These are phyloP conservation scores for Bubo scandiacus DNA, from an alignment of 2,113 vertebrate species.

Conservation along the genomic window DNA sequence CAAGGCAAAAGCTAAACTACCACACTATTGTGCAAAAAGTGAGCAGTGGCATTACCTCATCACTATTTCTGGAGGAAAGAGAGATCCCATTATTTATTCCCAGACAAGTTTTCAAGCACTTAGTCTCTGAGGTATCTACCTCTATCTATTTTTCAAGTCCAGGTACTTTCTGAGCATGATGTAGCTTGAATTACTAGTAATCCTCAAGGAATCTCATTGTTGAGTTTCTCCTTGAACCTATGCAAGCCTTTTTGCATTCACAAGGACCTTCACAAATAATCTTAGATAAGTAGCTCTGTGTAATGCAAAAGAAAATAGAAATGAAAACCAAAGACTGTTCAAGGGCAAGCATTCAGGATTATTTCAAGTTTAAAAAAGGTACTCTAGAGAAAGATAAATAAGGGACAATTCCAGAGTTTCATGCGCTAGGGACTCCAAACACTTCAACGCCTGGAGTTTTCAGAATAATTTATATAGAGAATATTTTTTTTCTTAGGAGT, in stretches of 20 bases:
- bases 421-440: neutral
- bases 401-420: neutral
- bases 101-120: neutral
- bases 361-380: neutral
- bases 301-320: neutral
- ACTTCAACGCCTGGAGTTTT: neutral
- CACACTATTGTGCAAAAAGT: neutral
- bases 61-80: neutral
- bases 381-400: neutral
- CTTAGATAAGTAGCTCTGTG: neutral
- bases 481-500: neutral
- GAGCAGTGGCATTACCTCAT: neutral
- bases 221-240: neutral
- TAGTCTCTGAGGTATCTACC: neutral
- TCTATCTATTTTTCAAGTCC: neutral
- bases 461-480: neutral
- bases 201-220: neutral
- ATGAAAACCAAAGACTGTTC: neutral
- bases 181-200: neutral
- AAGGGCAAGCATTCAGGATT: neutral
- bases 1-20: neutral
- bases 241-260: neutral
- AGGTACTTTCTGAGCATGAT: neutral
- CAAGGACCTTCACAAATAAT: neutral
- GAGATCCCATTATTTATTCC: neutral